phyloP scores from a whole-genome alignment of 35 echinoderm and acorn worm species.

The Heliocidaris tuberculata region DNA sequence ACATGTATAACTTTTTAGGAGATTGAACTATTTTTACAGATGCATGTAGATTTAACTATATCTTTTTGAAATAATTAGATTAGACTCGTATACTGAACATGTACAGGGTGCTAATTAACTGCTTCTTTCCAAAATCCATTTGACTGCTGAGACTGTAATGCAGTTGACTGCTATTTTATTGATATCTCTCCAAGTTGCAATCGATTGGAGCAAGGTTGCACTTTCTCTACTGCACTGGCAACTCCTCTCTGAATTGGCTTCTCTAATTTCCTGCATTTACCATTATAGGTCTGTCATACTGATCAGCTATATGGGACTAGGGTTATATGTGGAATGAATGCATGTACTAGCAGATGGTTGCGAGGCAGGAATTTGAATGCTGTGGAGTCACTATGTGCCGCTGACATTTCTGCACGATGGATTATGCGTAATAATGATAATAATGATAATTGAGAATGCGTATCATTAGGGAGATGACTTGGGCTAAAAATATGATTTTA shows the following conservation, averaged over 20 bases:
- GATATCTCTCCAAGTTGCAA: neutral
- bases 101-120: no score
- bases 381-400: neutral
- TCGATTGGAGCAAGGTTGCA: neutral
- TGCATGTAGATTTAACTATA: no score
- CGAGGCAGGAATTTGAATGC: neutral
- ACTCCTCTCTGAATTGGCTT: neutral
- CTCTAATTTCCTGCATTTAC: slow-evolving; percentile 16
- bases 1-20: no score
- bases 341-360: neutral
- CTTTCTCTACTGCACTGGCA: neutral
- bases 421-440: neutral
- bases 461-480: neutral
- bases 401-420: neutral
- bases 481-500: neutral
- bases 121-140: neutral
- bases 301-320: neutral
- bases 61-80: no score
- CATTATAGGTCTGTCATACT: neutral
- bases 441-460: neutral
- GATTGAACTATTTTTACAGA: no score
- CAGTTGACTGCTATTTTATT: neutral
- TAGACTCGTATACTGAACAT: no score
- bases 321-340: neutral
- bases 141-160: neutral